Evolutionary conservation across 2,888 invertebrate species (phyloP).

Genomic region (Itoplectis maculator): DNA sequence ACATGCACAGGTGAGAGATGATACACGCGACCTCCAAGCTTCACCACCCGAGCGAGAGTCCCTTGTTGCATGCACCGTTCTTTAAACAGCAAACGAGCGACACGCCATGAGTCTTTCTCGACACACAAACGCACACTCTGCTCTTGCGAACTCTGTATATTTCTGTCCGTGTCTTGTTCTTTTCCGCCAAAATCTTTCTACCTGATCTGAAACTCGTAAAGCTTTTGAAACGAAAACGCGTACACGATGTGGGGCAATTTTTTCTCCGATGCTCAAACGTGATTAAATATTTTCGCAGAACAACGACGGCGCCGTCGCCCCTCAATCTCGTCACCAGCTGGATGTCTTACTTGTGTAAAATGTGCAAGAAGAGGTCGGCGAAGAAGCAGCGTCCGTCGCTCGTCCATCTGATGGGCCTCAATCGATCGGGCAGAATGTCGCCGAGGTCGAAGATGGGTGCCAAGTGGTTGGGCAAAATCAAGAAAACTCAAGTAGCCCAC

Average conservation of each 20-base stretch:
- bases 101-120: conserved; percentile 31
- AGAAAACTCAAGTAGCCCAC: conserved; percentile 93
- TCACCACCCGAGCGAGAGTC: neutral
- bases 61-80: conserved; percentile 23
- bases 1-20: conserved; percentile 92
- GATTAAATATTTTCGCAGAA: conserved; percentile 85
- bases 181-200: conserved; percentile 1
- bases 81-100: neutral
- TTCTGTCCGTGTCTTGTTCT: neutral
- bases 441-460: conserved; percentile 94
- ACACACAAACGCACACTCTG: conserved; percentile 19
- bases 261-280: neutral
- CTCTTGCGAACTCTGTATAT: neutral
- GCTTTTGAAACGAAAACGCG: neutral
- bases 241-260: neutral
- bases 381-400: conserved; percentile 93
- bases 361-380: conserved; percentile 90
- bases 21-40: conserved; percentile 43
- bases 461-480: conserved; percentile 95
- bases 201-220: neutral
- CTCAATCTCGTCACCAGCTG: conserved; percentile 98
- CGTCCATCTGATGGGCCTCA: conserved; percentile 92
- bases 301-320: conserved; percentile 98
- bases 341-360: conserved; percentile 93
- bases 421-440: conserved; percentile 89